Conservation (phyloP, 2,888 invertebrate genomes). For the Chorisops tibialis region DNA sequence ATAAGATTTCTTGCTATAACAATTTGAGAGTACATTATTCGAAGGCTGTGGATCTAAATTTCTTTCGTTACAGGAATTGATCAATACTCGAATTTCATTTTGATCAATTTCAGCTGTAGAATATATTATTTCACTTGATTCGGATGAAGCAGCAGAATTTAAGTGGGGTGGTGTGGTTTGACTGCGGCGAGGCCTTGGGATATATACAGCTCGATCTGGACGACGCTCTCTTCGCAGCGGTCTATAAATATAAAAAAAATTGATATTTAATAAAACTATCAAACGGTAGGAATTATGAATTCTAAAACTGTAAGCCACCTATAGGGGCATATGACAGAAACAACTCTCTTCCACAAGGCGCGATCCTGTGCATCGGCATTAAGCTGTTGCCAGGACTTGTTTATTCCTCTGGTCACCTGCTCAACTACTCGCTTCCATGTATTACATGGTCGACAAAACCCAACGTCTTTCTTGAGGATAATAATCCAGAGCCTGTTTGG, state of each 20-base stretch:
- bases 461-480: too few relatives aligned
- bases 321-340: too few relatives aligned
- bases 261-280: too few relatives aligned
- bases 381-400: too few relatives aligned
- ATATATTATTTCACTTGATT: background rate
- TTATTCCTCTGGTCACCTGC: too few relatives aligned
- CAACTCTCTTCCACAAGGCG: too few relatives aligned
- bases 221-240: conserved; percentile 54
- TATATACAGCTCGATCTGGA: conserved; percentile 76
- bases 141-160: background rate
- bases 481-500: too few relatives aligned
- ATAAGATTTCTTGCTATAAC: conserved; percentile 22
- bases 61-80: background rate
- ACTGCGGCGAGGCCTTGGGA: conserved; percentile 66
- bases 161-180: conserved; percentile 48
- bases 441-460: too few relatives aligned
- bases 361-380: too few relatives aligned
- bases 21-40: conserved; percentile 27
- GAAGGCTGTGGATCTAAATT: background rate
- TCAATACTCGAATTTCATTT: background rate
- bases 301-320: too few relatives aligned
- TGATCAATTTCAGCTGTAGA: background rate
- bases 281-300: too few relatives aligned
- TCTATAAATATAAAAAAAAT: conserved; percentile 30
- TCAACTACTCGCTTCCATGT: too few relatives aligned